These are phyloP conservation scores for Prunella himalayana DNA, from an alignment of 2,113 vertebrate species.

Conservation along the genomic window DNA sequence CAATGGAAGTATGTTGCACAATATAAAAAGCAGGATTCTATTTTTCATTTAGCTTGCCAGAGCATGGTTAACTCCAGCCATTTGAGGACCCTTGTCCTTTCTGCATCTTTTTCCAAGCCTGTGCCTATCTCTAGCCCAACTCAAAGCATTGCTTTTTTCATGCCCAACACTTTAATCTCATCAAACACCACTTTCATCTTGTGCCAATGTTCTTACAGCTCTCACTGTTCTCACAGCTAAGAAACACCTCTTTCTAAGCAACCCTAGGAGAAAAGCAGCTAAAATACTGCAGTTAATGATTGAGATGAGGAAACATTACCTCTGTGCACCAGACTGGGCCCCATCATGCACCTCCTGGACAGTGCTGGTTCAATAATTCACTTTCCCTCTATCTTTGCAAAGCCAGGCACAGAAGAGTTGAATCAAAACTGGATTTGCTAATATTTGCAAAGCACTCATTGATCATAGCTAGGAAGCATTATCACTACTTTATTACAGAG, in stretches of 20 bases:
- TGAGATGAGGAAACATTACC: not conserved
- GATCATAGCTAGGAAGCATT: not conserved
- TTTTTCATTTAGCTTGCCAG: not conserved
- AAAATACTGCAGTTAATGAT: not conserved
- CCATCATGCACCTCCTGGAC: not conserved
- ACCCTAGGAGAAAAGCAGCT: not conserved
- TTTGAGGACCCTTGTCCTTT: not conserved
- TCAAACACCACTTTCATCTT: conserved; percentile 3
- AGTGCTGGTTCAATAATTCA: not conserved
- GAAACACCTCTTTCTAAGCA: not conserved
- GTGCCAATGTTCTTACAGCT: not conserved
- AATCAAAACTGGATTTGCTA: not conserved
- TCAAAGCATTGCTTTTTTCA: not conserved
- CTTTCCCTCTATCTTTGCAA: not conserved
- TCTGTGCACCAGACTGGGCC: not conserved
- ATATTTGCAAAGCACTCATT: not conserved
- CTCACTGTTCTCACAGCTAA: not conserved
- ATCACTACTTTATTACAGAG: not conserved
- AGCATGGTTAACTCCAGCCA: not conserved
- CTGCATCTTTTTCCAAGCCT: not conserved
- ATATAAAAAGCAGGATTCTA: not conserved
- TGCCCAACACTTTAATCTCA: not conserved
- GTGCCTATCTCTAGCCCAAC: not conserved
- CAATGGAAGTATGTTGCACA: not conserved
- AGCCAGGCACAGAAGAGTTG: not conserved